Percentiles rank a stretch among this genome's conserved stretches.
Conservation (phyloP, 2,797 vertebrate species). For the Caiman crocodilus region DNA sequence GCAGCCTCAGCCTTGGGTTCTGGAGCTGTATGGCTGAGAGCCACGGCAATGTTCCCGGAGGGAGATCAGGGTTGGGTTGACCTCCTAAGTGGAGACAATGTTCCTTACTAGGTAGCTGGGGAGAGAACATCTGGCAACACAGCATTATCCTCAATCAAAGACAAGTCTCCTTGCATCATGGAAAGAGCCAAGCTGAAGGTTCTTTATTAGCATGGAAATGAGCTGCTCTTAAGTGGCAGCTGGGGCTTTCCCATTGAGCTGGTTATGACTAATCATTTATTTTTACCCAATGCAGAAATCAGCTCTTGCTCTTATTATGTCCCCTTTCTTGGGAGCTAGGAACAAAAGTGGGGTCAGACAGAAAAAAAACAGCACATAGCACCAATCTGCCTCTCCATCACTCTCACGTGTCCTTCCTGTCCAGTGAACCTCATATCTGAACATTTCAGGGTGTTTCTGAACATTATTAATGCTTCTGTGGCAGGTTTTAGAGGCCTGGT, state of each 20-base stretch:
- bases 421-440: not conserved
- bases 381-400: no score
- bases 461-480: not conserved
- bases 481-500: no score
- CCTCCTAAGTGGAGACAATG: not conserved
- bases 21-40: not conserved
- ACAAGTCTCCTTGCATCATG: not conserved
- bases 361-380: not conserved
- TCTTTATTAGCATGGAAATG: slow-evolving; percentile 10
- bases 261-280: not conserved
- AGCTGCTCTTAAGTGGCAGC: not conserved
- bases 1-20: not conserved
- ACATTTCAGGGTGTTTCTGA: not conserved
- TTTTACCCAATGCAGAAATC: not conserved
- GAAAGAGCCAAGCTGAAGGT: not conserved
- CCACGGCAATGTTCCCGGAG: not conserved
- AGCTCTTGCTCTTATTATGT: not conserved
- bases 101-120: no score
- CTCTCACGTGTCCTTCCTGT: not conserved
- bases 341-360: not conserved
- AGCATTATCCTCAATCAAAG: slow-evolving; percentile 7
- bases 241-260: not conserved
- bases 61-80: not conserved
- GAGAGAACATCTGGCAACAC: not conserved
- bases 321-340: no score